Conservation (phyloP, 2,797 vertebrate species). For the Urosaurus nigricauda region DNA sequence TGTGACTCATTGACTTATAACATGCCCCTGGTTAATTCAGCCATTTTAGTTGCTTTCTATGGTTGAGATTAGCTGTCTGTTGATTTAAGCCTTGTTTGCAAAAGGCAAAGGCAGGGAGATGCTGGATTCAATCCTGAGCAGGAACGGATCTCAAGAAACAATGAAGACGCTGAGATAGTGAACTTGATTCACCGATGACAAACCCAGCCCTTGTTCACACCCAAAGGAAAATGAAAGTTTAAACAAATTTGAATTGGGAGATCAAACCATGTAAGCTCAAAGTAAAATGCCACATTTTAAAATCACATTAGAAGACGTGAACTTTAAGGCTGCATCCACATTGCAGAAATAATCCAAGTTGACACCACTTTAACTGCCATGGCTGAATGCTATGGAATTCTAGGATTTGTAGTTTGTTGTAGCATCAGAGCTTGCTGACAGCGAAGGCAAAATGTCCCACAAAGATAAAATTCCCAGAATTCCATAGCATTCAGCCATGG, state of each 20-base stretch:
- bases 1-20: slow-evolving; percentile 56
- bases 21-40: slow-evolving; percentile 50
- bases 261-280: neutral
- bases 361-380: too few relatives aligned
- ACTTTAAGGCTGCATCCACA: too few relatives aligned
- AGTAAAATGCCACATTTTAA: neutral
- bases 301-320: neutral
- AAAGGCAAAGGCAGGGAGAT: slow-evolving; percentile 44
- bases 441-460: too few relatives aligned
- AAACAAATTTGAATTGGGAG: neutral
- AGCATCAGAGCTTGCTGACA: too few relatives aligned
- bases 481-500: too few relatives aligned
- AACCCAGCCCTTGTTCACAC: neutral
- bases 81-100: slow-evolving; percentile 68
- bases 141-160: slow-evolving; percentile 39
- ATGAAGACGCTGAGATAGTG: slow-evolving; percentile 15
- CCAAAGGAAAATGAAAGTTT: slow-evolving; percentile 16
- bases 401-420: too few relatives aligned
- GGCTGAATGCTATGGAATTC: too few relatives aligned
- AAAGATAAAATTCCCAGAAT: too few relatives aligned
- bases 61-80: slow-evolving; percentile 65
- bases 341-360: too few relatives aligned
- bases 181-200: neutral
- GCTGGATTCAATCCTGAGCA: slow-evolving; percentile 42
- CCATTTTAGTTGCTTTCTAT: slow-evolving; percentile 55